Evolutionary conservation across 2,797 vertebrate genomes (phyloP).

Genomic region (Amphiprion clarkii): DNA sequence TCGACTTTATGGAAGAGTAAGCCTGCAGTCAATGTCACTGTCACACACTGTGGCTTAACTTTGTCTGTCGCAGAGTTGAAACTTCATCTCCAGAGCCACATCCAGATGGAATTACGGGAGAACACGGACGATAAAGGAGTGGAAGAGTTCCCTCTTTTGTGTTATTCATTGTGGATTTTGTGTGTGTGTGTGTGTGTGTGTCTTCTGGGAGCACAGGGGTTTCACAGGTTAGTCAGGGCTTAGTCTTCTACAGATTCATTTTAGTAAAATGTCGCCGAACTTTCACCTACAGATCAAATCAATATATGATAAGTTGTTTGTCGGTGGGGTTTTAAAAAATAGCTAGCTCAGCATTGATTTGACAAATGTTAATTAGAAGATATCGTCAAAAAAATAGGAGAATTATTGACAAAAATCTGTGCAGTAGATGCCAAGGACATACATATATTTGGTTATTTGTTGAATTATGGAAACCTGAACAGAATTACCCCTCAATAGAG

Average conservation of each 20-base stretch:
- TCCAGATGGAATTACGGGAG: conserved; percentile 2
- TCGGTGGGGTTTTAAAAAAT: neutral
- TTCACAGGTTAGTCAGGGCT: neutral
- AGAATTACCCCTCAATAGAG: neutral
- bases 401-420: conserved; percentile 5
- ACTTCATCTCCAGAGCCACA: conserved; percentile 38
- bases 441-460: neutral
- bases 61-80: conserved; percentile 42
- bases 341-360: neutral
- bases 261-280: neutral
- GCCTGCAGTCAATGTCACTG: conserved; percentile 59
- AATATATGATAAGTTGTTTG: neutral
- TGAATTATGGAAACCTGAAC: neutral
- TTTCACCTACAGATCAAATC: conserved; percentile 29
- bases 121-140: conserved; percentile 11
- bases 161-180: neutral
- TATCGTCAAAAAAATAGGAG: neutral
- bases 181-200: neutral
- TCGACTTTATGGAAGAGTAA: conserved; percentile 45
- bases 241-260: conserved; percentile 17
- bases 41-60: conserved; percentile 53
- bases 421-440: neutral
- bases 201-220: neutral
- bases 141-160: neutral
- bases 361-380: neutral